Base-by-base conservation (phyloP, 2,113 vertebrate species). In the Poecilia latipinna region DNA sequence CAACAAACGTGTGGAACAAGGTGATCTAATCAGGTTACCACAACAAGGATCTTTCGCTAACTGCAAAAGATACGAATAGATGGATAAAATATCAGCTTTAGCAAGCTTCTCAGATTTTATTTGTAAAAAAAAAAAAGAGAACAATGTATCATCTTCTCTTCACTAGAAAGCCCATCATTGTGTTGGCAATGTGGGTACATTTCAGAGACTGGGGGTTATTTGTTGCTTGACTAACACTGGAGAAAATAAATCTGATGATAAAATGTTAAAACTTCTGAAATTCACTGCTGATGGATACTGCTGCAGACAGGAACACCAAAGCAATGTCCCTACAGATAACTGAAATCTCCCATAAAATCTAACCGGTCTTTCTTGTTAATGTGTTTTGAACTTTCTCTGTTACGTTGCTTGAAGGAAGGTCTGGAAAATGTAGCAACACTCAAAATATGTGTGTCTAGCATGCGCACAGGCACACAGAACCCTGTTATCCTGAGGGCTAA, bases 401-500 rank as follows among this genome's bases (percentile, higher is more conserved):
- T 39, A 42, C 1, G 44, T n/a, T 73, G 13, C 65, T 68, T 44
- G 24, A 39, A 29, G 61, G 8, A 4, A 72, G 60, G 63, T 83
- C 70, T 81, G 65, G 68, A 80, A 84, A 87, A 72, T 61, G 67
- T 48, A 61, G 35, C 66, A 77, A 84, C 70, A 31, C 24, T 31
- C 42, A 8, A 72, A 68, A 39, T 54, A 61, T 32, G 7, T 73
- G 31, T 51, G 60, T 37, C 32, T 32, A n/a, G 32, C 64, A 37
- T 60, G 37, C 62, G 35, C 39, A 28, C 51, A 44, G 68, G 69
- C 54, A 65, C 61, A 68, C 31, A 63, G 67, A 54, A 84, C 22
- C 81, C 74, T 77, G 74, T 60, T 71, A 77, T 73, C 80, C 79
- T 26, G 51, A 74, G 71, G 86, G 83, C 88, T 93, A 91, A 93